Base-by-base conservation (phyloP, 2,113 vertebrate species). In the Diphyllodes magnificus region DNA sequence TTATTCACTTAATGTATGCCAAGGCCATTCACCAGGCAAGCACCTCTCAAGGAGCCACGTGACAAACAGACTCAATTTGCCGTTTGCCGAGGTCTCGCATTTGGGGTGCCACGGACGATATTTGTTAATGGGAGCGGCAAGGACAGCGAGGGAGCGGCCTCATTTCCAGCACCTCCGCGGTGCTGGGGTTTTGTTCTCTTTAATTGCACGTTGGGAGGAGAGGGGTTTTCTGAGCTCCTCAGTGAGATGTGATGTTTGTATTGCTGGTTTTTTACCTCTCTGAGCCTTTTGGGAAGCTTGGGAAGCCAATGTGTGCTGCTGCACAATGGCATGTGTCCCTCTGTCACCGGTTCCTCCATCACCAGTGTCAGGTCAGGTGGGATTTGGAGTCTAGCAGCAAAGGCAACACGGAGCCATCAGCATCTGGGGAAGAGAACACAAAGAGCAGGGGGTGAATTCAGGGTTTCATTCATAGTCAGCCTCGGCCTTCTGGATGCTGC, bases 11-110 rank as follows among this genome's bases (percentile, higher is more conserved):
- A 72, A 83, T 77, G 90, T 90, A 86, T 91, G 93, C 96, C 95
- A 97, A 97, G 97, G 97, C 93, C 93, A 87, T 91, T 88, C 92
- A 86, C 33, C 88, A 94, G 69, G 82, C 95, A 90, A 96, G 95
- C 56, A 83, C 95, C 95, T 95, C 96, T 96, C 42, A 1, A 95
- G 86, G 42, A 88, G 80, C 76, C 96, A 95, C 75, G 73, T 93
- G 94, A 95, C 3, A 3, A 17, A 42, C 93, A 80, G 90, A 64
- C 72, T 73, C 59, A 44, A 73, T 91, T 86, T 68, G 64, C 88
- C 1, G 10, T 82, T 88, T 49, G 73, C 92, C 3, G 63, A 93
- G 89, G 92, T 88, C 90, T 12, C 1, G 27, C 64, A 5, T 89
- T 95, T 50, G 92, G 88, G 91, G 88, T 72, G 71, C 57, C 5